Evolutionary conservation across 2,888 invertebrate species (phyloP), one percentile per base, ranked within the genome.

Genomic region (Nephrocerus scutellatus): DNA sequence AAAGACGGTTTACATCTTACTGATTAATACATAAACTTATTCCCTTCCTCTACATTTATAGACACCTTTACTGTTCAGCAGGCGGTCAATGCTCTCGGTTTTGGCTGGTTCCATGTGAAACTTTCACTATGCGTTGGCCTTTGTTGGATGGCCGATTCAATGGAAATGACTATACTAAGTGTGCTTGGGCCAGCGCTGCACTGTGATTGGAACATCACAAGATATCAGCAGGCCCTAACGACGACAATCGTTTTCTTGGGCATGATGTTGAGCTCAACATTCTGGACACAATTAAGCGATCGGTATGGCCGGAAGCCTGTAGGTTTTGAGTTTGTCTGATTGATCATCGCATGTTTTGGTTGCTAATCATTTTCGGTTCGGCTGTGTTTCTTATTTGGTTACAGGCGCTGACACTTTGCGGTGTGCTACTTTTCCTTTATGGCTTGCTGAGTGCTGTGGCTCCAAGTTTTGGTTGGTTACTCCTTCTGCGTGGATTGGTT

Each of bases 131-230:
- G 85, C 57, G 88, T 88, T 13, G 89, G 89, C 0, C 71, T 88
- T 2, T 87, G 88, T 61, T 87, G 90, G 93, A 95, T 93, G 92
- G 91, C 93, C 1, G 95, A 95, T 66, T 91, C 92, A 38, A 95
- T 95, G 93, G 95, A 95, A 71, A 95, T 95, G 89, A 95, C 93
- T 59, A 91, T 96, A 55, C 71, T 95, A 23, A 90, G 91, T 53
- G 91, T 96, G 46, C 70, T 96, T 24, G 89, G 91, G 12, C 93
- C 95, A 9, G 90, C 93, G 0, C 71, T 96, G 36, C 91, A 91
- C 60, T 96, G 95, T 66, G 87, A 89, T 64, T 95, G 95, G 95
- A 83, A 84, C 57, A 85, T 96, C 10, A 52, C 52, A 14, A 82
- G 85, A 61, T 89, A 88, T 66, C 86, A 91, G 58, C 90, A 93